Evolutionary conservation across 2,888 invertebrate species (phyloP).

Genomic region (Lamellibrachia columna): DNA sequence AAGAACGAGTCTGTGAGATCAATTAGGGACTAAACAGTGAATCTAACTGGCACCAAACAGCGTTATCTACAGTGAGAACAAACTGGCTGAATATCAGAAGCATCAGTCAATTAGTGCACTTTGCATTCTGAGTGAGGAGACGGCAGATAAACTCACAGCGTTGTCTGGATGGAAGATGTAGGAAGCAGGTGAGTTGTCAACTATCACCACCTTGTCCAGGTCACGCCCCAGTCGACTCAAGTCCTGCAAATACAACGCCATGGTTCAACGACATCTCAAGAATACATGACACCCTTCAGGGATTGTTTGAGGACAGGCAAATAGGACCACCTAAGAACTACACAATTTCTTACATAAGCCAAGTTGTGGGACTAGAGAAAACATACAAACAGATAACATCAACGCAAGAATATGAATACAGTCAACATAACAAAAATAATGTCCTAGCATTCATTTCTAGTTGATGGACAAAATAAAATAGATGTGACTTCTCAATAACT

Average conservation of each 20-base stretch:
- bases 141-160: constrained; percentile 79
- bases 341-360: not conserved
- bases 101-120: not conserved
- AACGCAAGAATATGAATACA: too few relatives aligned
- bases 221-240: constrained; percentile 96
- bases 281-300: not conserved
- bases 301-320: not conserved
- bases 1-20: too few relatives aligned
- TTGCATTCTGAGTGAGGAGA: not conserved
- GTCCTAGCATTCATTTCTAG: too few relatives aligned
- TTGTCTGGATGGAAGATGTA: constrained; percentile 99
- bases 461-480: too few relatives aligned
- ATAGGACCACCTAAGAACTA: not conserved
- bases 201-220: constrained; percentile 94
- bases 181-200: constrained; percentile 99
- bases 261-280: not conserved
- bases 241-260: constrained; percentile 71
- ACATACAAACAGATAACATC: too few relatives aligned
- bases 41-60: too few relatives aligned
- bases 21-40: too few relatives aligned
- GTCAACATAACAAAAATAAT: too few relatives aligned
- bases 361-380: not conserved
- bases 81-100: not conserved
- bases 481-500: not conserved
- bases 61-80: too few relatives aligned